Base-by-base conservation (phyloP, 2,888 invertebrate species). In the Polietes domitor region DNA sequence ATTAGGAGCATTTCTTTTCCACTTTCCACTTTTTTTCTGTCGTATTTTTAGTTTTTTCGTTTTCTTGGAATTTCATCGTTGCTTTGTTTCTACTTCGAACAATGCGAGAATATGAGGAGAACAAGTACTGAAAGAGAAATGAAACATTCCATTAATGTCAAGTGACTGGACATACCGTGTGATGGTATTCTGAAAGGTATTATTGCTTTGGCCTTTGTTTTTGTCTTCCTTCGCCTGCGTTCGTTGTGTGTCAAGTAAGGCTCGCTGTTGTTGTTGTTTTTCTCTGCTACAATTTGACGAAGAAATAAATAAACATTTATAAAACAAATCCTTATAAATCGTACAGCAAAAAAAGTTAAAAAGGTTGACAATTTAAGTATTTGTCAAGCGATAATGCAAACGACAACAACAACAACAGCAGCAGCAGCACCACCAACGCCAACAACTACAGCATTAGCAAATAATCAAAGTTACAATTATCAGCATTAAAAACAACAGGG, bases 301-400 rank as follows among this genome's bases (percentile, higher is more conserved):
- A n/a, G n/a, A 5, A 50, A 21, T n/a, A 32, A 15, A 50, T 37
- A 65, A 43, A 73, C 63, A 63, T 74, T 77, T 80, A 77, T 76
- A 32, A 55, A 63, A 73, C 21, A 63, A 77, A 80, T 83, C 73
- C 70, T 53, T 83, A 77, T 76, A 80, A 77, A 80, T 83, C 74
- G 55, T 63, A 80, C 77, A n/a, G n/a, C n/a, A n/a, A 55, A 73
- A 83, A 32, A 76, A n/a, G 28, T 32, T 58, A 63, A 80, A 83
- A 77, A 75, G 74, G 70, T 80, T 77, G 74, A 80, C 74, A 83
- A 65, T 80, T 77, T 80, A 74, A 83, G 74, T 65, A 80, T 80
- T 73, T 83, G 77, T 79, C 77, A 80, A 74, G 26, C 41, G 71
- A 63, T 41, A 55, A 50, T 43, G 28, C 19, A 53, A 10, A 9